Base-by-base conservation (phyloP, 1,140 invertebrate species). In the Brachionus plicatilis region DNA sequence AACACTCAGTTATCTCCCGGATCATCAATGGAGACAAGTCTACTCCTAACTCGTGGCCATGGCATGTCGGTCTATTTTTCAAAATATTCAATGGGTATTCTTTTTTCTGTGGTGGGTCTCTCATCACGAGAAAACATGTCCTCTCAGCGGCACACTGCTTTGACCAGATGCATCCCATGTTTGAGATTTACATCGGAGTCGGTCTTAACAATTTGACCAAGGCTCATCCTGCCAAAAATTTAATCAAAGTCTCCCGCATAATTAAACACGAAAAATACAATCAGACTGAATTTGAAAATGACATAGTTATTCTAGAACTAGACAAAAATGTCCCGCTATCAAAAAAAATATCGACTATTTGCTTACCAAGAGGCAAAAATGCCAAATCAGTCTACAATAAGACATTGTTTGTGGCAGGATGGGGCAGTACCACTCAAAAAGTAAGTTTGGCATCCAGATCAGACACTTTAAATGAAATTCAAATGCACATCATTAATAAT, bases 131-230 rank as follows among this genome's bases (percentile, higher is more conserved):
- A 29, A 37, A 84, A 37, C 84, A 86, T 82, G 66, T 86, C 27
- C 29, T 86, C 11, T 85, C 85, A 20, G 85, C 86, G 27, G 85
- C 83, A 11, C 85, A 85, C 50, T 86, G 85, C 56, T 60, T 80
- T 24, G 45, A 76, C 8, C 20, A 76, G 24, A 20, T 76, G 27
- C 20, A 17, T 50, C 24, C 20, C 7, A 47, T 76, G 12, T 27
- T 50, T 12, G 45, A 76, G 12, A 12, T 76, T 7, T 50, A 76
- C 12, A 27, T 76, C 6, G 45, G 41, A 47, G 45, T 76, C n/a
- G 72, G 72, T 7, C 20, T 50, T 4, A 11, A 50, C 24, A 50
- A 76, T 50, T 76, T 76, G 33, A 27, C 8, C 41, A 11, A 76
- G 12, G 45, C 45, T 50, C 8, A 76, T 11, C 43, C 41, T 27